Conservation (phyloP, 1,140 invertebrate species). For the Drosophila hydei region DNA sequence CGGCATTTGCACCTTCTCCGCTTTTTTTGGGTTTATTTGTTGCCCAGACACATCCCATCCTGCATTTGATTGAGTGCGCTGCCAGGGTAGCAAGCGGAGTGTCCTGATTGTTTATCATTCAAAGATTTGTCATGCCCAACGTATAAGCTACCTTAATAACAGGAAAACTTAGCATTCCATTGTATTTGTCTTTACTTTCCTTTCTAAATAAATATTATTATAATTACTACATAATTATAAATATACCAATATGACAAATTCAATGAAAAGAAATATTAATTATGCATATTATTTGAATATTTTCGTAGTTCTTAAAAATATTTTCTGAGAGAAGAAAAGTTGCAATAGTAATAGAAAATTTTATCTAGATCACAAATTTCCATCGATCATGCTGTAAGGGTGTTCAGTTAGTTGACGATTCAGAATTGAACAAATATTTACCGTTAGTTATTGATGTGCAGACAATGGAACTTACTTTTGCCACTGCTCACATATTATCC, state of each 20-base stretch:
- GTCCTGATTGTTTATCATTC: constrained; percentile 53
- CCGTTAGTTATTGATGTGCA: constrained; percentile 10
- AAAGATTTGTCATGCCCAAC: constrained; percentile 43
- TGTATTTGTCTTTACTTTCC: too few species aligned
- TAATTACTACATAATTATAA: too few species aligned
- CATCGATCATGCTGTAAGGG: background rate
- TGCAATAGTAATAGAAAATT: too few species aligned
- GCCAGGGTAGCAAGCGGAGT: constrained; percentile 10
- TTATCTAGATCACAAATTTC: too few species aligned
- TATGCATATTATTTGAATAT: too few species aligned
- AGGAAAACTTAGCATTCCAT: too few species aligned
- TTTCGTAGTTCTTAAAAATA: too few species aligned
- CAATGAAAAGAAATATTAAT: too few species aligned
- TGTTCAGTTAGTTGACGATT: background rate
- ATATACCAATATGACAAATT: too few species aligned
- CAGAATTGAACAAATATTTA: background rate
- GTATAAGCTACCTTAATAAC: too few species aligned
- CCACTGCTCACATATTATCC: constrained; percentile 18
- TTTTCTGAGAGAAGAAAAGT: too few species aligned
- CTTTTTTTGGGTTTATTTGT: constrained; percentile 8
- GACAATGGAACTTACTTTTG: constrained; percentile 16
- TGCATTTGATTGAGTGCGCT: constrained; percentile 58
- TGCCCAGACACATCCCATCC: constrained; percentile 1
- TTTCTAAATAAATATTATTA: too few species aligned
- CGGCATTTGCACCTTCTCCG: constrained; percentile 50